Conservation (phyloP, 2,797 vertebrate species). For the Pseudocheirus occidentalis region DNA sequence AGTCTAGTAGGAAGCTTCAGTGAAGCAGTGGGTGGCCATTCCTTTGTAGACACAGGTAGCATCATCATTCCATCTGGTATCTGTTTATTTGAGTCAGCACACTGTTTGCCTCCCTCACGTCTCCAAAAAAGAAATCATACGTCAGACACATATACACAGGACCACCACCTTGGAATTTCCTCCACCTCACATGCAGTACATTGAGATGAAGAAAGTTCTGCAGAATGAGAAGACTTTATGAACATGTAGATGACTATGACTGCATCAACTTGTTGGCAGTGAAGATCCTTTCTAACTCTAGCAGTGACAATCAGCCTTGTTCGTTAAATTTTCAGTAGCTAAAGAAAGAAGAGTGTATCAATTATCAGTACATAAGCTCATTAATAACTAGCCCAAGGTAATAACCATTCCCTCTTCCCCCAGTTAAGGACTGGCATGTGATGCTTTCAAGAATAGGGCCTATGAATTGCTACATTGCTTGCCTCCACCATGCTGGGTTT, state of each 20-base stretch:
- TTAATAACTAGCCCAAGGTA: neutral
- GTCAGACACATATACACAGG: neutral
- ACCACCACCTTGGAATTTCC: neutral
- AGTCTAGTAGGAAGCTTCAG: neutral
- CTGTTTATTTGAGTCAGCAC: neutral
- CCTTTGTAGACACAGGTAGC: neutral
- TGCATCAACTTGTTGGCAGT: neutral
- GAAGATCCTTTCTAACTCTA: neutral
- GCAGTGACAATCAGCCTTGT: neutral
- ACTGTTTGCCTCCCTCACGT: neutral
- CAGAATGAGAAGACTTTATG: neutral
- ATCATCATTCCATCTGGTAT: neutral
- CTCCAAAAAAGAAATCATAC: neutral
- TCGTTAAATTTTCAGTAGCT: neutral
- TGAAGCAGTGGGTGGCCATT: neutral
- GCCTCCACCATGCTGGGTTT: neutral
- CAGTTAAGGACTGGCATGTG: neutral
- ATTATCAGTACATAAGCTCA: neutral
- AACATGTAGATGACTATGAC: neutral
- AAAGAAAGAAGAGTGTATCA: neutral
- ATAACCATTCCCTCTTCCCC: neutral
- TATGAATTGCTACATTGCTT: neutral
- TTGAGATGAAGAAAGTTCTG: neutral
- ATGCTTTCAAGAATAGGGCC: neutral
- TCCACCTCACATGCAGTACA: neutral